A percentile compares a stretch with the other conserved stretches of the same genome.
These are phyloP conservation scores for Thryonomys swinderianus DNA, from an alignment of 2,113 vertebrate genomes.

Conservation along the genomic window DNA sequence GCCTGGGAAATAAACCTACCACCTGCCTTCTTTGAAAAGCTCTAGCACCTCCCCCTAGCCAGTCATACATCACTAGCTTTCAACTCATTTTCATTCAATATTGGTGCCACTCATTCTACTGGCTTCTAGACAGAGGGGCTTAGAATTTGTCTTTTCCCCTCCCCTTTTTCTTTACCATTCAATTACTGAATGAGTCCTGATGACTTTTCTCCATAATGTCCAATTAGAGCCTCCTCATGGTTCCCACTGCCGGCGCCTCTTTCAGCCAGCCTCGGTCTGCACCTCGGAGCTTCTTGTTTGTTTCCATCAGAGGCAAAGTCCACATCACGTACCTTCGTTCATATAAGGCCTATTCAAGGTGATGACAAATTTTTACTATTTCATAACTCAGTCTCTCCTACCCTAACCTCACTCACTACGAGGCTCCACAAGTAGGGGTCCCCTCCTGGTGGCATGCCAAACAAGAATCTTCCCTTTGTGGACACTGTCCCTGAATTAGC, in stretches of 20 bases:
- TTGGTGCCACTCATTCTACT: fast-evolving
- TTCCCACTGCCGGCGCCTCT: background rate
- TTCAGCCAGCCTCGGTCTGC: background rate
- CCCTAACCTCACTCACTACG: fast-evolving
- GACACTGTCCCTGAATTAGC: fast-evolving
- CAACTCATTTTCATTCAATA: fast-evolving
- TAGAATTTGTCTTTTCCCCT: background rate
- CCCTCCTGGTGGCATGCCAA: background rate
- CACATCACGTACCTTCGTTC: fast-evolving
- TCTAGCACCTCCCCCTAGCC: fast-evolving
- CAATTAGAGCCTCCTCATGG: fast-evolving
- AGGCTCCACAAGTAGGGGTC: no score
- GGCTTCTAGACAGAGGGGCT: background rate
- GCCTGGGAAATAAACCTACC: background rate
- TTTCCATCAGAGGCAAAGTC: fast-evolving
- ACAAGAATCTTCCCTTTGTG: fast-evolving
- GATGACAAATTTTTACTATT: no score
- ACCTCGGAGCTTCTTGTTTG: fast-evolving
- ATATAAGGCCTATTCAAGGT: background rate
- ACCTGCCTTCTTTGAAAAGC: background rate
- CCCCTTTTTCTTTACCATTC: background rate
- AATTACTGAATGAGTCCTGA: background rate
- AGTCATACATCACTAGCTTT: background rate
- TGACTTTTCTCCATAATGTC: background rate
- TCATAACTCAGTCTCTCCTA: background rate